Conservation (phyloP, 2,113 vertebrate species). For the Pyxicephalus adspersus region DNA sequence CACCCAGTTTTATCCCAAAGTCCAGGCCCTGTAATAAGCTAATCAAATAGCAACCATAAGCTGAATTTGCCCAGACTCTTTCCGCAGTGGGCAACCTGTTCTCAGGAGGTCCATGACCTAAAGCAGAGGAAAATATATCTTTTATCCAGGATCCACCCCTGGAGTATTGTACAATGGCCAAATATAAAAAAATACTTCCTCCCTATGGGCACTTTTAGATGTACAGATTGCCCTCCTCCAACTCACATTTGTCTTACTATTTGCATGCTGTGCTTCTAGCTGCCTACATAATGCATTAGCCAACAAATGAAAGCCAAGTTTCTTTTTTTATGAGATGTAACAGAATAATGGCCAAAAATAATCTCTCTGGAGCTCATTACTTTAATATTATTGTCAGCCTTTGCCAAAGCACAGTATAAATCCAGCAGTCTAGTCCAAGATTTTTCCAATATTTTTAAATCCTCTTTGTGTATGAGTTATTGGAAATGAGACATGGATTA, state of each 20-base stretch:
- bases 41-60: no score
- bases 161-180: no score
- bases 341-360: conserved; percentile 47
- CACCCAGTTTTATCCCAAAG: no score
- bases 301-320: conserved; percentile 33
- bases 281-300: conserved; percentile 19
- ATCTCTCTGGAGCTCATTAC: conserved; percentile 55
- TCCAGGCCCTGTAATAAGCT: no score
- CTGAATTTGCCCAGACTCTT: no score
- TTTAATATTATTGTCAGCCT: conserved; percentile 52
- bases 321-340: conserved; percentile 36
- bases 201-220: neutral
- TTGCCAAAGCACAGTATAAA: conserved; percentile 44
- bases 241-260: neutral
- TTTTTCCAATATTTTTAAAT: conserved; percentile 38
- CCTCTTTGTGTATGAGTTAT: conserved; percentile 38
- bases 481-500: conserved; percentile 16
- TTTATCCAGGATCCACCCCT: no score
- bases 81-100: no score
- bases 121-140: no score
- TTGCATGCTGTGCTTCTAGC: conserved; percentile 26
- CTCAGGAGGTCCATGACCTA: no score
- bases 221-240: conserved; percentile 32
- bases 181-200: no score
- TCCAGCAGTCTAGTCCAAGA: conserved; percentile 32